A percentile compares a stretch with the other conserved stretches of the same genome.
Evolutionary conservation across 1,140 invertebrate species (phyloP).

Genomic region (Drosophila insularis): DNA sequence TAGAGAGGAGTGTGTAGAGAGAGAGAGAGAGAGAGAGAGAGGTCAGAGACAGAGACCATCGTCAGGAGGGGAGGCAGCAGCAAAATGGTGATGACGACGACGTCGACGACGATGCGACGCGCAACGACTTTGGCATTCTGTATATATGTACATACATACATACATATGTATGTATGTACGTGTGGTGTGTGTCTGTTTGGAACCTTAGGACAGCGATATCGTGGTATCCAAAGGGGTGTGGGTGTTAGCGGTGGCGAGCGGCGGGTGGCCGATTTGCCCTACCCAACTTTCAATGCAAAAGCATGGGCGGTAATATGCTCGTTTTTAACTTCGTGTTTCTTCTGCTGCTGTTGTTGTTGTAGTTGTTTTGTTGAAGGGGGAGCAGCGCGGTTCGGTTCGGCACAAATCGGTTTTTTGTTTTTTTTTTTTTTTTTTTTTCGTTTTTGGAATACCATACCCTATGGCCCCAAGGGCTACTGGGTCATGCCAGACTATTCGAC

Average conservation of each 20-base stretch:
- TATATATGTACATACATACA: slow-evolving; percentile 7
- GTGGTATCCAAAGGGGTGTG: slow-evolving; percentile 9
- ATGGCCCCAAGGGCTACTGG: not conserved
- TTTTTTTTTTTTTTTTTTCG: not conserved
- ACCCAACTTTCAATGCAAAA: slow-evolving; percentile 5
- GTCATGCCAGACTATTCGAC: not conserved
- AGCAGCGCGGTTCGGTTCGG: not conserved
- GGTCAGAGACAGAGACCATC: not conserved
- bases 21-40: slow-evolving; percentile 4
- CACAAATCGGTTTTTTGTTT: not conserved
- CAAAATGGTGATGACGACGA: slow-evolving; percentile 36
- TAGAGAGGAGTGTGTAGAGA: slow-evolving; percentile 11
- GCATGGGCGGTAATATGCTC: slow-evolving; percentile 4
- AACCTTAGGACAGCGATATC: not conserved
- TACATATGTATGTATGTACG: slow-evolving; percentile 18
- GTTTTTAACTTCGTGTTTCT: slow-evolving; percentile 7
- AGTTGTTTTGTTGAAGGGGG: slow-evolving; percentile 9
- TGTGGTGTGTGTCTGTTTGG: slow-evolving; percentile 5
- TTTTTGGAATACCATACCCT: slow-evolving; percentile 2
- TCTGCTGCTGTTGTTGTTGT: not conserved
- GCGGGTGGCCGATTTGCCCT: slow-evolving; percentile 13
- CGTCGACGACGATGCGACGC: slow-evolving; percentile 17
- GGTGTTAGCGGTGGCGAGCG: slow-evolving; percentile 17
- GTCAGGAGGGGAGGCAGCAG: slow-evolving; percentile 1
- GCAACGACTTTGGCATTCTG: slow-evolving; percentile 37